Conservation (phyloP, 1,140 invertebrate species). For the Pararge aegeria region DNA sequence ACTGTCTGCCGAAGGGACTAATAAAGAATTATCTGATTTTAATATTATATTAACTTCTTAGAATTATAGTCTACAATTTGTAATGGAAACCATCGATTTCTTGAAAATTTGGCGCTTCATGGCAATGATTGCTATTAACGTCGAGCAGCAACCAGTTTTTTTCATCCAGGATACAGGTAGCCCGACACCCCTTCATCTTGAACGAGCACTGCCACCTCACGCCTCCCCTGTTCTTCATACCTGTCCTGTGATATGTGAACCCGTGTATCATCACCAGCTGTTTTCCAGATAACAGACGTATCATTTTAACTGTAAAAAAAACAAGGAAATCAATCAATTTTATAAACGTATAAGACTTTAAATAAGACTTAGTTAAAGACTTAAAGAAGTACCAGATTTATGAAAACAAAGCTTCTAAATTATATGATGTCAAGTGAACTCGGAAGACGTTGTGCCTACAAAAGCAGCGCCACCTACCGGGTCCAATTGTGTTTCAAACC, state of each 20-base stretch:
- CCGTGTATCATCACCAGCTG: slow-evolving; percentile 30
- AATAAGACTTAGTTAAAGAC: too few relatives aligned
- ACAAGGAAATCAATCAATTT: neutral
- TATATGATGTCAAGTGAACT: too few relatives aligned
- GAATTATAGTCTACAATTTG: slow-evolving; percentile 9
- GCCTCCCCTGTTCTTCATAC: slow-evolving; percentile 25
- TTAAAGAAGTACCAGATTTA: too few relatives aligned
- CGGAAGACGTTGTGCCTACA: too few relatives aligned
- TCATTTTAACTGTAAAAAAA: slow-evolving; percentile 25
- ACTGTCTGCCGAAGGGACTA: neutral
- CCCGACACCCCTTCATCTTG: slow-evolving; percentile 32
- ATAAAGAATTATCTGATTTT: neutral
- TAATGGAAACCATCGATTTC: slow-evolving; percentile 20
- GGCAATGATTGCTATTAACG: slow-evolving; percentile 11
- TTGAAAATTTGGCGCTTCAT: slow-evolving; percentile 18
- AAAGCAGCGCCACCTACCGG: too few relatives aligned
- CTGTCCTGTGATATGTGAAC: slow-evolving; percentile 31
- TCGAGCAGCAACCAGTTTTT: slow-evolving; percentile 1
- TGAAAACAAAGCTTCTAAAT: too few relatives aligned
- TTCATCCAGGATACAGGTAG: slow-evolving; percentile 28
- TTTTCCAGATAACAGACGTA: slow-evolving; percentile 23
- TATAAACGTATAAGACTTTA: too few relatives aligned
- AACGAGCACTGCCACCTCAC: slow-evolving; percentile 36
- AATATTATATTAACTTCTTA: neutral
- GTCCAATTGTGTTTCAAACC: too few relatives aligned